Evolutionary conservation across 2,113 vertebrate genomes (phyloP).

Genomic region (Muscicapa adusta): DNA sequence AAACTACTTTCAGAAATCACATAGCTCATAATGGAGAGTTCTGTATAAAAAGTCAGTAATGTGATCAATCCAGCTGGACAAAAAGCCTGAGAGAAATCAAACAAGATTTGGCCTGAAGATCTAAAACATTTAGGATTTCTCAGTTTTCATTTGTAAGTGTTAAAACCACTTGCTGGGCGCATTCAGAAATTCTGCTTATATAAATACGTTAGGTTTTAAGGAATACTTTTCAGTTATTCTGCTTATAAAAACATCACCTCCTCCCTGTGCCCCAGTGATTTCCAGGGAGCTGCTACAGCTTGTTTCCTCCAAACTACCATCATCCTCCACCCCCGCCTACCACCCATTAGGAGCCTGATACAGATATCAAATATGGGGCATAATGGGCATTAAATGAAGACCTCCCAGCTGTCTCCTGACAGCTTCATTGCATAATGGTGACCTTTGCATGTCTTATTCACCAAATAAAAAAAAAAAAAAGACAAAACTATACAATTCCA

Average conservation of each 20-base stretch:
- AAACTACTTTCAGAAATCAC: neutral
- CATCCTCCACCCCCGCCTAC: neutral
- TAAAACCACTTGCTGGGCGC: neutral
- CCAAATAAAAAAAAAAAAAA: neutral
- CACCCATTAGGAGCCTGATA: constrained; percentile 9
- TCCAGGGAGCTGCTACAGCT: neutral
- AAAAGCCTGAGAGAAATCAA: neutral
- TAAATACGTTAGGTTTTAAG: neutral
- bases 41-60: neutral
- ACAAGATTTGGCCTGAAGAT: neutral
- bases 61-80: neutral
- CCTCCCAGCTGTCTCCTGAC: constrained; percentile 50
- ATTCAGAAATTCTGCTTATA: neutral
- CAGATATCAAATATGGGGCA: constrained; percentile 4
- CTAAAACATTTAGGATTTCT: neutral
- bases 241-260: neutral
- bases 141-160: neutral
- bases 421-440: constrained; percentile 33
- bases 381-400: constrained; percentile 48
- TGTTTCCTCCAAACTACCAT: neutral
- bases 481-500: neutral
- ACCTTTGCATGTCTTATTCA: neutral
- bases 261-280: neutral
- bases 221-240: neutral
- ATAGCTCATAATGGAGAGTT: neutral